These are phyloP conservation scores for Rhynchotus rufescens DNA, from an alignment of 2,797 vertebrate species.

Conservation along the genomic window DNA sequence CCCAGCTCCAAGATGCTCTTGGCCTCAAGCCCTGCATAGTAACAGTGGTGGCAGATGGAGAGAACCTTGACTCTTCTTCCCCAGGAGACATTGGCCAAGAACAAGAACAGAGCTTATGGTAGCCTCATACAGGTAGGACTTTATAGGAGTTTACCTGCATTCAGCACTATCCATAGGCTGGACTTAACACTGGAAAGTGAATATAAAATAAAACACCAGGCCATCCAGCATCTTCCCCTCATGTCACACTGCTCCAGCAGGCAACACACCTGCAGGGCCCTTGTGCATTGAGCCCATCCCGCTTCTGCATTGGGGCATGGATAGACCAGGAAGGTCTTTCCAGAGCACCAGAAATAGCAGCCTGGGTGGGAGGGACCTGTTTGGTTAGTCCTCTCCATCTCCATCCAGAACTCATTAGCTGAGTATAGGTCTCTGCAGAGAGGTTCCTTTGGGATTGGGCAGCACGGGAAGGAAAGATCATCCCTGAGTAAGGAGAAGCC, in stretches of 20 bases:
- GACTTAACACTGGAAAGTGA: background rate
- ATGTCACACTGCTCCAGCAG: background rate
- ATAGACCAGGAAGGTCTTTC: rapidly evolving
- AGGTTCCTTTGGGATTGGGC: too few relatives aligned
- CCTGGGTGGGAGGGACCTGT: too few relatives aligned
- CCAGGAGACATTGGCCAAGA: background rate
- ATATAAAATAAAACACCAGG: background rate
- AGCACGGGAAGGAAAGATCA: too few relatives aligned
- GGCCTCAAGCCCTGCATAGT: rapidly evolving
- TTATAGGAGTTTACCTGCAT: too few relatives aligned
- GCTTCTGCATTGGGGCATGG: background rate
- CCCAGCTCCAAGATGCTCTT: background rate
- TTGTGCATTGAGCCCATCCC: background rate
- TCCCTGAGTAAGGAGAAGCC: too few relatives aligned
- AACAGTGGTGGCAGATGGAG: rapidly evolving
- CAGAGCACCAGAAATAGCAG: background rate
- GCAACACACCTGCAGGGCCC: background rate
- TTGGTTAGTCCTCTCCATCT: too few relatives aligned
- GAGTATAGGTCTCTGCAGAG: too few relatives aligned
- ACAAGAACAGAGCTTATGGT: background rate
- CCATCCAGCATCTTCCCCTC: background rate
- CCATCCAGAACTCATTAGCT: too few relatives aligned
- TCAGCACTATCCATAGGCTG: too few relatives aligned
- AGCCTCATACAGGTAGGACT: background rate
- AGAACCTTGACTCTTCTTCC: background rate